Evolutionary conservation across 2,797 vertebrate genomes (phyloP), one percentile per base, ranked within the genome.

Genomic region (Tangara arthus): DNA sequence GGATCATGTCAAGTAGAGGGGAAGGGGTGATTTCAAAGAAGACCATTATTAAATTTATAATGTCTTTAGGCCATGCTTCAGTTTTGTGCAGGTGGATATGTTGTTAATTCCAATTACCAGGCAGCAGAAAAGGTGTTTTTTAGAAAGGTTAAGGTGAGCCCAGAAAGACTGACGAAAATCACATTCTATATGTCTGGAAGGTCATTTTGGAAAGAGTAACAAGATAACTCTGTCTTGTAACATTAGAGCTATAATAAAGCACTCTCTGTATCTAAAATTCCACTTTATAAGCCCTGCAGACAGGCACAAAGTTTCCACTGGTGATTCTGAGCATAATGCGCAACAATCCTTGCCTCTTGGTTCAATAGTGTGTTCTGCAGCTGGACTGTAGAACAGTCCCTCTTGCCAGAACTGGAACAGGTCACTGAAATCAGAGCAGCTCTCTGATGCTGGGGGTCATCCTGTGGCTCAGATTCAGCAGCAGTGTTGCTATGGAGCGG

Each of bases 151-250:
- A 89, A 91, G 60, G 53, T 42, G 24, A 94, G 9, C 27, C 23
- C 14, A 39, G 46, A 80, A 91, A 82, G 71, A 78, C 0, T 89
- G 64, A 71, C 50, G 37, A 93, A 92, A 93, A 87, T 84, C 75
- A 42, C 52, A 71, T 92, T 89, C 49, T 82, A 3, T 21, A 52
- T 44, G 19, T 85, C 93, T 85, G 37, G 84, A 83, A 95, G 65
- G 84, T 92, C 79, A 81, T 26, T 80, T 93, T 89, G 56, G 56
- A 91, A 95, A 87, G 68, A 85, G 16, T 61, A 92, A 89, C 50
- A 91, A 76, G 76, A 75, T 82, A 91, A 81, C 27, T 77, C 64
- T 85, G 53, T 72, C 66, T 65, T 84, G 81, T 66, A 68, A 73
- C 16, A 17, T 71, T 83, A 71, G 56, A 89, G 27, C 18, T 78